Conservation (phyloP, 37 sponge, comb jelly and placozoan genomes). For the Aplysina aerophoba region DNA sequence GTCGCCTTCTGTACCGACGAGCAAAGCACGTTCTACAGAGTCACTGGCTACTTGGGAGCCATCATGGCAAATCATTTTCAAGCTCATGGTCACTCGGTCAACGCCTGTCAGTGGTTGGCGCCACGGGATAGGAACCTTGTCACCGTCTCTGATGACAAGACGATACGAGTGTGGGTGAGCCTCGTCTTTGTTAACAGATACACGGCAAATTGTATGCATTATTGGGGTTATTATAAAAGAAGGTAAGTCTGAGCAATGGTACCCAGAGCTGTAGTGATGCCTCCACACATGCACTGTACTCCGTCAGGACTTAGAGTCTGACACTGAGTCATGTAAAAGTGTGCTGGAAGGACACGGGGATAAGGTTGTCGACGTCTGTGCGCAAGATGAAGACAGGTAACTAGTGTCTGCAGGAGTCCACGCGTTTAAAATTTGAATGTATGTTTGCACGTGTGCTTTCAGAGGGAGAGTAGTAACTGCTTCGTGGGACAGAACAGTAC, state of each 20-base stretch:
- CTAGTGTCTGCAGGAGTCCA: too few relatives aligned
- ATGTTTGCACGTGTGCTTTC: background rate
- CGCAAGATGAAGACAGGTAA: background rate
- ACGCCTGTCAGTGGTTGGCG: conserved; percentile 53
- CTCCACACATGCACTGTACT: background rate
- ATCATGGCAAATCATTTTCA: background rate
- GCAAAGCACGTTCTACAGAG: too few relatives aligned
- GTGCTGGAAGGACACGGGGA: background rate
- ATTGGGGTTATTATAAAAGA: too few relatives aligned
- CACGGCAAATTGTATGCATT: too few relatives aligned
- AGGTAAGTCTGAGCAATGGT: too few relatives aligned
- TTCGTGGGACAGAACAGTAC: conserved; percentile 88
- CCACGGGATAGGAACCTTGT: conserved; percentile 48
- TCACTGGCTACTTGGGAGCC: too few relatives aligned
- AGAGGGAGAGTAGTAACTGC: conserved; percentile 61
- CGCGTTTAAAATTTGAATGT: too few relatives aligned
- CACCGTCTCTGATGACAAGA: conserved; percentile 75
- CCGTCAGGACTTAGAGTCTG: too few relatives aligned
- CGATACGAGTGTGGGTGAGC: conserved; percentile 76
- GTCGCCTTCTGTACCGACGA: too few relatives aligned
- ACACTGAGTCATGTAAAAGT: background rate
- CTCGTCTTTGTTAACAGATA: background rate
- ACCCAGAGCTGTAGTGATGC: background rate
- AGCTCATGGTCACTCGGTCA: conserved; percentile 22
- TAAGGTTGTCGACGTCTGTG: background rate